These are phyloP conservation scores for Cotesia vestalis DNA, from an alignment of 1,140 invertebrate genomes.

Conservation along the genomic window DNA sequence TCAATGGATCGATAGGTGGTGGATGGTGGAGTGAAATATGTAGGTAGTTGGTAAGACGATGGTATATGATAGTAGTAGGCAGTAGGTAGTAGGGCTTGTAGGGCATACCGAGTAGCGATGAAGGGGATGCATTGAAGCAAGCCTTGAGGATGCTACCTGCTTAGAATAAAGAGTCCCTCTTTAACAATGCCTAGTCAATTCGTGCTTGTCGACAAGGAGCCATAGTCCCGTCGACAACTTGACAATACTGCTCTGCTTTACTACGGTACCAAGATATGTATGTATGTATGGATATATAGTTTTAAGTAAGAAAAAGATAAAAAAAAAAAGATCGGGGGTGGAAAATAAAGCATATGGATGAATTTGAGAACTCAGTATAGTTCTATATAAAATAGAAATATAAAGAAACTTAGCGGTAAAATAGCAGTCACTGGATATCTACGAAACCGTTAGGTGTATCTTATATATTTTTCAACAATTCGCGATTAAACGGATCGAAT, in stretches of 20 bases:
- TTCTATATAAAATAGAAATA: slow-evolving; percentile 16
- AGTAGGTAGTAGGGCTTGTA: not conserved
- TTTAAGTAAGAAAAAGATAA: slow-evolving; percentile 38
- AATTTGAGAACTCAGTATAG: slow-evolving; percentile 41
- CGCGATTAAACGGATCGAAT: slow-evolving; percentile 41
- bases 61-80: not conserved
- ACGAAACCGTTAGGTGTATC: slow-evolving; percentile 50
- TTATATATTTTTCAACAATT: slow-evolving; percentile 41
- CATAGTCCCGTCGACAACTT: slow-evolving; percentile 16
- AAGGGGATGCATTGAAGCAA: not conserved
- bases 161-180: slow-evolving; percentile 40
- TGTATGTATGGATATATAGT: slow-evolving; percentile 11
- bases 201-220: slow-evolving; percentile 43
- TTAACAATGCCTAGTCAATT: slow-evolving; percentile 41
- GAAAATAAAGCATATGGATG: slow-evolving; percentile 44
- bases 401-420: slow-evolving; percentile 47
- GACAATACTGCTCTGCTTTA: slow-evolving; percentile 19
- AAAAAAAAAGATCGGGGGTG: slow-evolving; percentile 23
- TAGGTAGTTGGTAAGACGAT: not conserved
- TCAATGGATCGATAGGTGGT: slow-evolving; percentile 4
- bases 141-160: slow-evolving; percentile 38
- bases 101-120: not conserved
- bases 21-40: not conserved
- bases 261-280: not conserved
- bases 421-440: slow-evolving; percentile 50